Evolutionary conservation across 1,140 invertebrate species (phyloP), one percentile per base, ranked within the genome.

Genomic region (Dinoponera quadriceps): DNA sequence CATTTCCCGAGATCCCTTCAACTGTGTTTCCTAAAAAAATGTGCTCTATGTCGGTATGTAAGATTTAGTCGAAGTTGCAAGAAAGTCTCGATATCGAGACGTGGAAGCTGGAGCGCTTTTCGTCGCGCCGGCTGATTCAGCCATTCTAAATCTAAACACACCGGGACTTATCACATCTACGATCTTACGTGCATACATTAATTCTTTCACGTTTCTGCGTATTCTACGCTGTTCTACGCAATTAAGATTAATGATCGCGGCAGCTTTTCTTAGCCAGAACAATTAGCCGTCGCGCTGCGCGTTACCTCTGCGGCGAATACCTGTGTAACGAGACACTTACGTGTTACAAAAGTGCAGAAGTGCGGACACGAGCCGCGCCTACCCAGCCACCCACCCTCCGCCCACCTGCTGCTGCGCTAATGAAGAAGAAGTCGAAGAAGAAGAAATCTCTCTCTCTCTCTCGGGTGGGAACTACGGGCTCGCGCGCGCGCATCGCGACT

Each of bases 181-280:
- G 51, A 78, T 78, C 75, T 57, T 25, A 55, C 75, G 22, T 51
- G 65, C 75, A 77, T 77, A 77, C 16, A 77, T 63, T 55, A 49
- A 82, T 73, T 82, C 20, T 38, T 44, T 3, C 33, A 62, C 49
- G 54, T 66, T 74, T 54, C 48, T 49, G 29, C 25, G 38, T 51
- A 71, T 60, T 59, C 78, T 62, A 60, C 55, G 68, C 38, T 71
- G 57, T 48, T 51, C 57, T 49, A 44, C 57, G 71, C 78, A 74
- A 82, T 82, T 74, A 62, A 82, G 57, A 74, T 74, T 82, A 74
- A 82, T 74, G 55, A 74, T 82, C 69, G 38, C 69, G 48, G 71
- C 16, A 72, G 66, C 27, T 44, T 44, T 9, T 57, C 77, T 81
- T 72, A 59, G 54, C 57, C 16, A 25, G 44, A 74, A 82, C 38